A percentile compares a stretch with the other conserved stretches of the same genome.
Evolutionary conservation across 2,797 vertebrate genomes (phyloP).

Genomic region (Sciurus carolinensis): DNA sequence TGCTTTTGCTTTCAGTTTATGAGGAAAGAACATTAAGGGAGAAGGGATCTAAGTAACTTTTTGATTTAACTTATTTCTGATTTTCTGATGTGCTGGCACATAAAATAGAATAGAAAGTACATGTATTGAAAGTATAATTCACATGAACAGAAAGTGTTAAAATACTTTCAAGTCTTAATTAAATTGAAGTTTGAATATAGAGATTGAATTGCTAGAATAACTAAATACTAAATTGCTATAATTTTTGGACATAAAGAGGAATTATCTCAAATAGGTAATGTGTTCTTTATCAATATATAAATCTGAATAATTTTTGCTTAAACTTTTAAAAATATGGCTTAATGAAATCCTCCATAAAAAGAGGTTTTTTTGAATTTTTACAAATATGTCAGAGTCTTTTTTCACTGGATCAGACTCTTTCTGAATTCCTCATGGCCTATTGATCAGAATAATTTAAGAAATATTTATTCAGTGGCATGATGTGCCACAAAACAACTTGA

Average conservation of each 20-base stretch:
- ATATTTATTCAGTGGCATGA: background rate
- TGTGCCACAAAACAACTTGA: background rate
- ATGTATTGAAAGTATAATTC: conserved; percentile 57
- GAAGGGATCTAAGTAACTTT: conserved; percentile 42
- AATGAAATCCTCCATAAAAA: conserved; percentile 1
- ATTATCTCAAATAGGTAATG: conserved; percentile 41
- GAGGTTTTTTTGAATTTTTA: conserved; percentile 47
- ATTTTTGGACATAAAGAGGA: conserved; percentile 62
- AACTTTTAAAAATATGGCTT: background rate
- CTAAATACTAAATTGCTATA: background rate
- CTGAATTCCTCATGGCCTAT: conserved; percentile 1
- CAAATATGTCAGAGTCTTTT: conserved; percentile 23
- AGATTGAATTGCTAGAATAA: conserved; percentile 39
- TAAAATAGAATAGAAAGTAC: conserved; percentile 62
- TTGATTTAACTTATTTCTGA: conserved; percentile 58
- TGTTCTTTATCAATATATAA: conserved; percentile 40
- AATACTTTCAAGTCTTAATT: conserved; percentile 36
- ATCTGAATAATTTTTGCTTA: background rate
- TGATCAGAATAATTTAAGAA: conserved; percentile 47
- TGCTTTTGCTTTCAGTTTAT: conserved; percentile 73
- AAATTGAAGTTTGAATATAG: conserved; percentile 51
- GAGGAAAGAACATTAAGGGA: background rate
- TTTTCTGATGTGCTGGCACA: background rate
- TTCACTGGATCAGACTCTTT: conserved; percentile 35
- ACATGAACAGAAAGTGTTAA: background rate